phyloP scores from a whole-genome alignment of 1,140 invertebrate genomes.

The Zaprionus lachaisei region DNA sequence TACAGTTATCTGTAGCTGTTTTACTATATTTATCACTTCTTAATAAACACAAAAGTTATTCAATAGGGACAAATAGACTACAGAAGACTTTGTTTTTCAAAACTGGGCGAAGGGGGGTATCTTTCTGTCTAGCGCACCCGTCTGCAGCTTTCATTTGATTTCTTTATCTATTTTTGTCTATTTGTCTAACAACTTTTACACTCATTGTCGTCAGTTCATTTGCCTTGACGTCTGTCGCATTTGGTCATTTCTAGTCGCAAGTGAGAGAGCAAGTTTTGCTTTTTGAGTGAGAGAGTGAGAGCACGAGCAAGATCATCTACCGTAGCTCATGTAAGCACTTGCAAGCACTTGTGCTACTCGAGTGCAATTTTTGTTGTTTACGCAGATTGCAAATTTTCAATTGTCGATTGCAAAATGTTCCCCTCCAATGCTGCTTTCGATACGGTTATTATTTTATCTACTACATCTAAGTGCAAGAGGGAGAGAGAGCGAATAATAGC shows the following conservation, averaged over 20 bases:
- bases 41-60: too few species aligned
- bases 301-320: not conserved
- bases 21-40: too few species aligned
- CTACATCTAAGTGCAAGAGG: not conserved
- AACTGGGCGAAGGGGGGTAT: too few species aligned
- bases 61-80: too few species aligned
- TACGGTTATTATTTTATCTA: conserved; percentile 25
- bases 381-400: conserved; percentile 33
- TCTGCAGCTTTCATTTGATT: not conserved
- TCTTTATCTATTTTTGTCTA: conserved; percentile 22
- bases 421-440: conserved; percentile 51
- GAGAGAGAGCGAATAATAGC: not conserved
- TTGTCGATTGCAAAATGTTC: conserved; percentile 48
- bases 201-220: conserved; percentile 41
- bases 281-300: not conserved
- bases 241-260: conserved; percentile 35
- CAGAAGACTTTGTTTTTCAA: too few species aligned
- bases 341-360: not conserved
- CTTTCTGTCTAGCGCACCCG: too few species aligned
- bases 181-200: conserved; percentile 39
- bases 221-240: conserved; percentile 47
- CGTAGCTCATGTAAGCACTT: not conserved
- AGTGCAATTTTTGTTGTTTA: conserved; percentile 24
- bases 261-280: conserved; percentile 22
- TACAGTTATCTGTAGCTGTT: too few species aligned